Evolutionary conservation across 2,888 invertebrate species (phyloP), one percentile per base, ranked within the genome.

Genomic region (Graphium colonna): DNA sequence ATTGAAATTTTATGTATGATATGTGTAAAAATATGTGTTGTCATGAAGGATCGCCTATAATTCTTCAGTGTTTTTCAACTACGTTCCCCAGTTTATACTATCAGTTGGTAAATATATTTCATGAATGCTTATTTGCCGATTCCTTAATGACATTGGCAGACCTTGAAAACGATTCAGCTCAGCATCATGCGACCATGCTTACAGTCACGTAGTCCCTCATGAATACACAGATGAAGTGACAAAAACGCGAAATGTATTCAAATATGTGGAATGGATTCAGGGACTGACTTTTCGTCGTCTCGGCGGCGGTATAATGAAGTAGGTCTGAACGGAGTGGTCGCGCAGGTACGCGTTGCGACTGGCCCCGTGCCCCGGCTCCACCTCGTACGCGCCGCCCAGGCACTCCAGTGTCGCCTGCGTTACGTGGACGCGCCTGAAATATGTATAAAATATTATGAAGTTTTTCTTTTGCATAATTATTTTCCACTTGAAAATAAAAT

Each of bases 311-410:
- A 96, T 94, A 71, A 97, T 96, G 79, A 97, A 96, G 84, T 94
- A 97, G 0, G 97, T 96, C 61, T 95, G 94, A 61, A 95, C 94
- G 60, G 95, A 94, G 75, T 96, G 95, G 80, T 97, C 96, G 54
- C 95, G 85, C 47, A 96, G 88, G 80, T 96, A 96, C 49, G 95
- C 94, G 76, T 96, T 96, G 55, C 97, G 91, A 52, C 95, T 93
- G 50, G 94, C 93, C 3, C 97, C 97, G 72, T 95, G 94, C 0
- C 96, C 96, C 0, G 95, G 94, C 82, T 97, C 97, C 55, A 97
- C 96, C 77, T 97, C 96, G 78, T 97, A 97, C 67, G 96, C 96
- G 0, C 95, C 96, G 28, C 95, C 95, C 39, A 97, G 91, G 71
- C 94, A 94, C 70, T 96, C 96, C 61, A 97, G 85, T 1, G 97